Evolutionary conservation across 2,888 invertebrate species (phyloP).

Genomic region (Aelia acuminata): DNA sequence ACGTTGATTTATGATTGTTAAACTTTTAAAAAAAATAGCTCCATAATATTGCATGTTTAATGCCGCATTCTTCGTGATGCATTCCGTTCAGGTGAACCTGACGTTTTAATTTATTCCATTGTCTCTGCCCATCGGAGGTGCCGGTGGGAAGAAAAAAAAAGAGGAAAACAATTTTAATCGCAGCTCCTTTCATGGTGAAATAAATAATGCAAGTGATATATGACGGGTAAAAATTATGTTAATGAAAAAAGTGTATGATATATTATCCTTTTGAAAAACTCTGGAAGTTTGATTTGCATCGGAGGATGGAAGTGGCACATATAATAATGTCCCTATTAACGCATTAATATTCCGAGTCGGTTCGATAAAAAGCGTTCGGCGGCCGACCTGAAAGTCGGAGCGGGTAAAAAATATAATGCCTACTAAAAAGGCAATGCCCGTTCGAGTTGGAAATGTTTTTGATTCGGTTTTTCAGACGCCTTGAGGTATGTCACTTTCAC

Average conservation of each 20-base stretch:
- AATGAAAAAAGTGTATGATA: background rate
- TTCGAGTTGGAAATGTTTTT: background rate
- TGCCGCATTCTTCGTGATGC: background rate
- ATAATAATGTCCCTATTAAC: conserved; percentile 30
- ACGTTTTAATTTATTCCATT: conserved; percentile 3
- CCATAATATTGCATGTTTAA: background rate
- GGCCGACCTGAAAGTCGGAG: background rate
- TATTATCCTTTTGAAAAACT: background rate
- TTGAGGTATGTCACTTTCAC: conserved; percentile 24
- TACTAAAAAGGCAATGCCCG: background rate
- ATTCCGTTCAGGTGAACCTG: background rate
- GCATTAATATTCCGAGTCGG: conserved; percentile 28
- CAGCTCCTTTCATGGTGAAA: background rate
- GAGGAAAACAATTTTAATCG: background rate
- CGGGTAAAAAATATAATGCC: background rate
- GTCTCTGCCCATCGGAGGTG: background rate
- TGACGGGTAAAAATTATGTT: conserved; percentile 19
- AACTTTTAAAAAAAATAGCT: too few species aligned
- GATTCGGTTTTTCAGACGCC: conserved; percentile 16
- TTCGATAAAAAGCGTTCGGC: conserved; percentile 14
- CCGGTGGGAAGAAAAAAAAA: background rate
- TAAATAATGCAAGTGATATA: background rate
- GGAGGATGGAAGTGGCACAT: background rate
- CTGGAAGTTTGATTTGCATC: background rate
- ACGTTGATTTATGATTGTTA: too few species aligned